Evolutionary conservation across 2,113 vertebrate genomes (phyloP).

Genomic region (Ancistrus triradiatus): DNA sequence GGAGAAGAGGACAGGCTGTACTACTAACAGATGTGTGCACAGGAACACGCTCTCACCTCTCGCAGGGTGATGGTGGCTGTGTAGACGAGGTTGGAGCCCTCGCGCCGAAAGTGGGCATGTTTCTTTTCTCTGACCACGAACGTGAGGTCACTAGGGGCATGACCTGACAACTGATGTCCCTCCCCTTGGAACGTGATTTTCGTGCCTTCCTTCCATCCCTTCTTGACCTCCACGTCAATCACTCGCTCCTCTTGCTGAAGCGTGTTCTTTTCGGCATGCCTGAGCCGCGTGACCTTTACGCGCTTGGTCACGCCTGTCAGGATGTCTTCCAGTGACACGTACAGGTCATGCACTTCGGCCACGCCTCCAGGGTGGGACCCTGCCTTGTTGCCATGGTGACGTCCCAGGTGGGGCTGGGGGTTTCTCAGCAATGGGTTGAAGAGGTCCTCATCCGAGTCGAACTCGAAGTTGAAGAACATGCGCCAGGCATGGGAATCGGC

Average conservation of each 20-base stretch:
- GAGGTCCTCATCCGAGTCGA: constrained; percentile 82
- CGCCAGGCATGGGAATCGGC: constrained; percentile 87
- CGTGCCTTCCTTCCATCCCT: constrained; percentile 93
- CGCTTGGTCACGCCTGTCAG: constrained; percentile 88
- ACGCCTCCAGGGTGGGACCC: constrained; percentile 65
- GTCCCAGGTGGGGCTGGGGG: constrained; percentile 72
- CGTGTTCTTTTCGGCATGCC: constrained; percentile 82
- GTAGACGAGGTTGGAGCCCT: constrained; percentile 90
- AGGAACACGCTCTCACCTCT: constrained; percentile 73
- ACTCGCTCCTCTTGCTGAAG: constrained; percentile 86
- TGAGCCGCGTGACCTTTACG: constrained; percentile 87
- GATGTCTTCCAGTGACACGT: constrained; percentile 89
- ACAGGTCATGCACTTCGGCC: constrained; percentile 73
- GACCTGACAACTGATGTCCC: constrained; percentile 85
- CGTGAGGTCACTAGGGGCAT: constrained; percentile 86
- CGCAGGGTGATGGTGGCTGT: constrained; percentile 85
- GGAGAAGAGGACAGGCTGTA: constrained; percentile 50
- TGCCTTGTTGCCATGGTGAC: constrained; percentile 70
- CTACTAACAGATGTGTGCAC: constrained; percentile 33
- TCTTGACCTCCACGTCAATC: constrained; percentile 94
- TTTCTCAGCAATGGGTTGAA: constrained; percentile 85
- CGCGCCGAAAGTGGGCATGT: constrained; percentile 84
- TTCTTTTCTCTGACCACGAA: constrained; percentile 93
- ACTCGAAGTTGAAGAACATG: constrained; percentile 85
- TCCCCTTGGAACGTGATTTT: constrained; percentile 96